Evolutionary conservation across 2,888 invertebrate species (phyloP), one percentile per base, ranked within the genome.

Genomic region (Salpingus planirostris): DNA sequence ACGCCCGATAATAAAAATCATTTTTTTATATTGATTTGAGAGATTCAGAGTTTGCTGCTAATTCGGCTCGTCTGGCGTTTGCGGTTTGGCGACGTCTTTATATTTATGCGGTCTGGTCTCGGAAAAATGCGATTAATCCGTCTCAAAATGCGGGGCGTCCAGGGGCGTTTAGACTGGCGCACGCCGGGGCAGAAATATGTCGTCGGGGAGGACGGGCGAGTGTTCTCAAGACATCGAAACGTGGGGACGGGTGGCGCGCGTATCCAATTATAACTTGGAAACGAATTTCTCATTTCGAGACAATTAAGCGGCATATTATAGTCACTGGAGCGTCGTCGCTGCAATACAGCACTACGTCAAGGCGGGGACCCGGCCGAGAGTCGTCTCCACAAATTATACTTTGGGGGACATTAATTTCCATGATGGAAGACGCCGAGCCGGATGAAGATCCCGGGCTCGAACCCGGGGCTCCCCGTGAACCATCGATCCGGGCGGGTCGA

Each of bases 231-330:
- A 50, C 48, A 45, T 47, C 40, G 43, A 32, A 27, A 34, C 35
- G 44, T 47, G 44, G 49, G 46, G 42, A 30, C 41, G 52, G 50
- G 49, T 49, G 52, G 51, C 51, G 51, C 59, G 61, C 64, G 64
- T 64, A 67, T 68, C 67, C 67, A 67, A 68, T 68, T 68, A 68
- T 68, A 68, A 68, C 65, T 68, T 68, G 64, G 62, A 65, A 63
- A 63, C 67, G 68, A 67, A 68, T 68, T 68, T 68, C 68, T 67
- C 67, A 68, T 67, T 68, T 67, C 65, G 64, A 64, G 65, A 67
- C 67, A 68, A 68, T 68, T 68, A 68, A 66, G 66, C 64, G 65
- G 65, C 66, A 67, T 67, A 67, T 68, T 67, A 67, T 65, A 66
- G 63, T 59, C 64, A 57, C 55, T 57, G 59, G 52, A 64, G 64